Conservation (phyloP, 2,797 vertebrate genomes). For the Hydrolagus colliei region DNA sequence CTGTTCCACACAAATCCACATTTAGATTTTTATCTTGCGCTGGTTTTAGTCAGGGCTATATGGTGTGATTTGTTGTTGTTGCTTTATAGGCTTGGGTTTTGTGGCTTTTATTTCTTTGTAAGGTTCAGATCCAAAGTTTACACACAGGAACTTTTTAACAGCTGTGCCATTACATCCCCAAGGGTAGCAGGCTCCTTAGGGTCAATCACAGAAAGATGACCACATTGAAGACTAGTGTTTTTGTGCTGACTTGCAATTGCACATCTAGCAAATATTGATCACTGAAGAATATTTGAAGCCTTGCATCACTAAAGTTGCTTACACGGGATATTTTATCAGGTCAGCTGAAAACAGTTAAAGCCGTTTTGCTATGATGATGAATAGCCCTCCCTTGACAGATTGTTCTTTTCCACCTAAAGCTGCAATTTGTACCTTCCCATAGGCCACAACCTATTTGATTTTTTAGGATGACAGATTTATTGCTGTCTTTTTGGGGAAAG, state of each 20-base stretch:
- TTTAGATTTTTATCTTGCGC: neutral
- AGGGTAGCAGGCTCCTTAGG: constrained; percentile 18
- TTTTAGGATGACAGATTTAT: constrained; percentile 86
- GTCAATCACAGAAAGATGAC: constrained; percentile 30
- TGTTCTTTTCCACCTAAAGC: constrained; percentile 74
- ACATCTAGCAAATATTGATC: constrained; percentile 61
- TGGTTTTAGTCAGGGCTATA: neutral
- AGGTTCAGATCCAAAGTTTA: neutral
- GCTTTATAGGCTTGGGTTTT: neutral
- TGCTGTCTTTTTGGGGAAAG: constrained; percentile 66
- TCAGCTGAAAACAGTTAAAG: constrained; percentile 63
- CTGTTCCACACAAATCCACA: neutral
- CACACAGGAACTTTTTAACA: constrained; percentile 8
- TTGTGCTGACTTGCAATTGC: constrained; percentile 45
- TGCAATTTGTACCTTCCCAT: constrained; percentile 79
- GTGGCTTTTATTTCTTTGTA: neutral
- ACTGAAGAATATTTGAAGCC: constrained; percentile 56
- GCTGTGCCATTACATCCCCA: constrained; percentile 23
- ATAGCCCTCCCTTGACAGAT: constrained; percentile 74
- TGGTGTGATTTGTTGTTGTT: too few species aligned
- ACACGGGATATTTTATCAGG: constrained; percentile 72
- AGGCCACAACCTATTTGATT: constrained; percentile 68
- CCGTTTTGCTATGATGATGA: constrained; percentile 86
- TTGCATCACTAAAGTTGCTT: constrained; percentile 71
- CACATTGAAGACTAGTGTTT: constrained; percentile 35